Evolutionary conservation across 2,888 invertebrate species (phyloP).

Genomic region (Cheilosia urbana): DNA sequence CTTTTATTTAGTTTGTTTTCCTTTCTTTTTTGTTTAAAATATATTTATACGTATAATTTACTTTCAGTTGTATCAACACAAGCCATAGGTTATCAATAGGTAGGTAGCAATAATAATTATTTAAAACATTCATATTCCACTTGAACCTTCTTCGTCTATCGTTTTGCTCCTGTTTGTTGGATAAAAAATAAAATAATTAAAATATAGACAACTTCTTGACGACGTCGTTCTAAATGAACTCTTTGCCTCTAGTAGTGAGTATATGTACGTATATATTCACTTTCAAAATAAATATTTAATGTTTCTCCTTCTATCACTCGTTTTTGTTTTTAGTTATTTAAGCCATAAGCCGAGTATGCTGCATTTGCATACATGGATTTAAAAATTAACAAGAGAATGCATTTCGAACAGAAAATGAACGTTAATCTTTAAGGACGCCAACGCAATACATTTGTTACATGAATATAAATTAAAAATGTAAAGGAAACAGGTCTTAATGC

Average conservation of each 20-base stretch:
- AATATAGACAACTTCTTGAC: neutral
- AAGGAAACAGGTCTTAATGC: slow-evolving; percentile 39
- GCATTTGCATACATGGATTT: slow-evolving; percentile 13
- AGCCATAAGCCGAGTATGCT: slow-evolving; percentile 17
- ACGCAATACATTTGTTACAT: slow-evolving; percentile 31
- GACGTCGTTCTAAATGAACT: neutral
- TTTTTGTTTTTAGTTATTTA: neutral
- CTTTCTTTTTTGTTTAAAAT: slow-evolving; percentile 57
- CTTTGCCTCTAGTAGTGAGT: slow-evolving; percentile 1
- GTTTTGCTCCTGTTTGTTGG: slow-evolving; percentile 17
- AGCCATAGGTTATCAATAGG: slow-evolving; percentile 75
- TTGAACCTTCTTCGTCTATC: slow-evolving; percentile 17
- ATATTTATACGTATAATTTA: slow-evolving; percentile 64
- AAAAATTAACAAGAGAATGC: slow-evolving; percentile 8
- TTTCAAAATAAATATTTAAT: slow-evolving; percentile 63
- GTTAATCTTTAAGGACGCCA: slow-evolving; percentile 23
- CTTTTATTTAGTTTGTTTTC: slow-evolving; percentile 29
- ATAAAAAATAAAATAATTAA: neutral
- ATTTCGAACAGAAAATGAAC: slow-evolving; percentile 26
- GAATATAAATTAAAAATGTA: slow-evolving; percentile 41
- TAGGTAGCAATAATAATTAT: slow-evolving; percentile 69
- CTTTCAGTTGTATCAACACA: slow-evolving; percentile 75
- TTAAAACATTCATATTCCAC: slow-evolving; percentile 60
- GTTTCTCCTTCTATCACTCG: slow-evolving; percentile 54
- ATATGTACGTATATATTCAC: slow-evolving; percentile 36